Evolutionary conservation across 1,140 invertebrate genomes (phyloP).

Genomic region (Eciton burchellii): DNA sequence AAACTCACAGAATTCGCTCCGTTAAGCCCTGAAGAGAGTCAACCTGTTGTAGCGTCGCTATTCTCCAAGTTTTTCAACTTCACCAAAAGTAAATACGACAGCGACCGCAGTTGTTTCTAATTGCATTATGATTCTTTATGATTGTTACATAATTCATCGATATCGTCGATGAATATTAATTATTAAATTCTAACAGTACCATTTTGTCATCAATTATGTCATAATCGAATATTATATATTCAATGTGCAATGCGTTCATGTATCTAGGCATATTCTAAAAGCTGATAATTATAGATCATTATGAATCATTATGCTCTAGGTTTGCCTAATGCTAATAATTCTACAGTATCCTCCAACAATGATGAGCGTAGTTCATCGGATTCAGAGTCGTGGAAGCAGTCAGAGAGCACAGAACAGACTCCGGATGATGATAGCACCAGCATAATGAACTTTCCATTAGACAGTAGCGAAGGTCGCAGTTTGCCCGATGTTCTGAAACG

Average conservation of each 20-base stretch:
- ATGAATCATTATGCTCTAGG: conserved; percentile 45
- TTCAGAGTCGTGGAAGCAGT: conserved; percentile 80
- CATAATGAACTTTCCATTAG: conserved; percentile 82
- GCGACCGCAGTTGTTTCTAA: no score
- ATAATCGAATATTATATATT: no score
- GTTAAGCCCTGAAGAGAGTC: conserved; percentile 88
- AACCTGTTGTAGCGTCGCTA: conserved; percentile 86
- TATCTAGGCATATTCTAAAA: background rate
- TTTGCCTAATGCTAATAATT: conserved; percentile 60
- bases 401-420: conserved; percentile 76
- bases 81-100: conserved; percentile 76
- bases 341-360: conserved; percentile 73
- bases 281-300: background rate
- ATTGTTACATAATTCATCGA: background rate
- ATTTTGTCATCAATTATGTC: no score
- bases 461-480: conserved; percentile 88
- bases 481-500: conserved; percentile 92
- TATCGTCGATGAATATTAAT: background rate
- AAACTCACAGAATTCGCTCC: conserved; percentile 92
- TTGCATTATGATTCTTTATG: no score
- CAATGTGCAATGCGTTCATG: background rate
- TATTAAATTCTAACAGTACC: background rate
- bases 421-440: conserved; percentile 78
- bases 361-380: conserved; percentile 81
- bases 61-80: conserved; percentile 88